Conservation (phyloP, 2,888 invertebrate genomes). For the Ellobium chinense region DNA sequence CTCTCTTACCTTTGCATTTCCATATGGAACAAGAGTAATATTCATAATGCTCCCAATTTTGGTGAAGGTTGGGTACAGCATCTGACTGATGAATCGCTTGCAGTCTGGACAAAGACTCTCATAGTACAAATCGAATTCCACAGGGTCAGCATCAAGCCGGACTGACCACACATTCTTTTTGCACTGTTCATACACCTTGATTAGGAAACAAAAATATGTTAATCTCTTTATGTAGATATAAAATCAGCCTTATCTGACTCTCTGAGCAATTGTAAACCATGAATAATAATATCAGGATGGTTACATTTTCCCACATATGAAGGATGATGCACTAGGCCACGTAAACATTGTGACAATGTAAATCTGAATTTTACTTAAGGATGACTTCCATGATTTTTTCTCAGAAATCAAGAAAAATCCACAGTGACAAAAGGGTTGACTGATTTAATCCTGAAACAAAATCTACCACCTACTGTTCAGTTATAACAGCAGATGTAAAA, state of each 20-base stretch:
- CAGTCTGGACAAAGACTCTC: conserved; percentile 77
- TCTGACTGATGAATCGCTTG: conserved; percentile 63
- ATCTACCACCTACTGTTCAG: too few species aligned
- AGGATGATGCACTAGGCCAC: too few species aligned
- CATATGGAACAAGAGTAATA: conserved; percentile 76
- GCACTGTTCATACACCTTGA: conserved; percentile 50
- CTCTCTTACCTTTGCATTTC: conserved; percentile 72
- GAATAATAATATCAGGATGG: too few species aligned
- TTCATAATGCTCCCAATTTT: conserved; percentile 69
- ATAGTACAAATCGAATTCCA: conserved; percentile 74
- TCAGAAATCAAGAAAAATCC: too few species aligned
- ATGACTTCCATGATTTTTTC: too few species aligned
- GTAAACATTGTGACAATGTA: too few species aligned
- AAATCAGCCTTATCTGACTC: not conserved
- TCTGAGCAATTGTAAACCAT: too few species aligned
- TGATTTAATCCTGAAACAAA: too few species aligned
- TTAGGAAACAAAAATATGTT: not conserved
- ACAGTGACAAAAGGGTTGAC: too few species aligned
- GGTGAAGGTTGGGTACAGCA: conserved; percentile 66
- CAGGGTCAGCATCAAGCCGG: conserved; percentile 53
- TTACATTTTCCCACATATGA: too few species aligned
- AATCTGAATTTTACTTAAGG: too few species aligned
- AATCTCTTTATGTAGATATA: not conserved
- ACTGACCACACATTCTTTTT: conserved; percentile 31
- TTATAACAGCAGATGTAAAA: too few species aligned